Evolutionary conservation across 2,888 invertebrate genomes (phyloP), one percentile per base, ranked within the genome.

Genomic region (Odontocerum albicorne): DNA sequence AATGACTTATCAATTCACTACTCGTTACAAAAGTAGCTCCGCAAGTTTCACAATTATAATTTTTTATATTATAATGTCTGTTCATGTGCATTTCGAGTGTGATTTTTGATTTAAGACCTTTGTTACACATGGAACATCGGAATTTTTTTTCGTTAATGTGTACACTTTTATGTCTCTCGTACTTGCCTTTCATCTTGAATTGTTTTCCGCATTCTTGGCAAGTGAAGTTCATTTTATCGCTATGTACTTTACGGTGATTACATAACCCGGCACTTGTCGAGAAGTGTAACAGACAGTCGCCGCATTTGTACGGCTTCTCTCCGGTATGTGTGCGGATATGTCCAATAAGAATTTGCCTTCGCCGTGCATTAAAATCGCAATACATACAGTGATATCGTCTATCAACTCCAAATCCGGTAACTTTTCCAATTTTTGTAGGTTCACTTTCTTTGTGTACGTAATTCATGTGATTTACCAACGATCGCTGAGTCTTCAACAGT

Each of bases 31-130:
- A 78, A 42, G 72, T 74, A 38, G 69, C 69, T 6, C 77, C 77
- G 66, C 77, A 78, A 32, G 72, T 71, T 62, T 77, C 77, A 66
- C 77, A 78, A 52, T 68, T 77, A 50, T 67, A 77, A 62, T 77
- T 74, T 44, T 67, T 67, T 36, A 78, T 70, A 60, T 76, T 75
- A 44, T 71, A 70, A 64, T 78, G 77, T 31, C 77, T 66, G 51
- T 70, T 69, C 66, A 74, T 70, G 55, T 78, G 77, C 39, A 69
- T 69, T 47, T 69, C 67, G 12, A 75, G 65, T 6, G 72, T 69
- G 36, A 71, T 68, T 44, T 71, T 73, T 0, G 76, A 70, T 66
- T 77, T 77, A 15, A 77, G 65, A 22, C 62, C 62, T 63, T 76
- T 77, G 10, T 67, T 67, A 60, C 77, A 78, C 50, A 77, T 66